Evolutionary conservation across 2,888 invertebrate genomes (phyloP).

Genomic region (Drosophila rellima): DNA sequence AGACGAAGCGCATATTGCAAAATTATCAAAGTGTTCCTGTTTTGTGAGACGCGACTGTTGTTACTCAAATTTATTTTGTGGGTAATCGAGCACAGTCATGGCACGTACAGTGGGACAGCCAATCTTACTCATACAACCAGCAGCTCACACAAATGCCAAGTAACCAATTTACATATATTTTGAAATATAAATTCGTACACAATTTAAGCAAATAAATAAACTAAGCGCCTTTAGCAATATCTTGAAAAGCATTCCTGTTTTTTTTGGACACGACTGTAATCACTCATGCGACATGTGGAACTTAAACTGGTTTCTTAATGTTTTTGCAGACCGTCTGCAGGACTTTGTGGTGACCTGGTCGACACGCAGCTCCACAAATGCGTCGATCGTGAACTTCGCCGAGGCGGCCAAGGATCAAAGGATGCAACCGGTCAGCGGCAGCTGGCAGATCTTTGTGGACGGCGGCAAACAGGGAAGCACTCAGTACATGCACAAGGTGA

Average conservation of each 20-base stretch:
- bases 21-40: neutral
- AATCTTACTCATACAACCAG: no score
- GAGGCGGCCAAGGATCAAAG: conserved; percentile 86
- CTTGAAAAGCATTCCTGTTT: neutral
- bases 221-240: neutral
- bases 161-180: no score
- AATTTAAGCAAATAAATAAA: neutral
- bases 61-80: neutral
- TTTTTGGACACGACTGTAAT: neutral
- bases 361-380: conserved; percentile 89
- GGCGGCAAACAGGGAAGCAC: conserved; percentile 88
- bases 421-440: conserved; percentile 87
- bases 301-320: neutral
- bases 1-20: conserved; percentile 4
- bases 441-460: conserved; percentile 89
- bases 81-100: no score
- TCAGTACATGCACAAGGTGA: conserved; percentile 93
- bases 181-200: neutral
- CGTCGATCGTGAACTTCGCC: conserved; percentile 91
- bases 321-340: conserved; percentile 87
- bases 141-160: no score
- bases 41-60: conserved; percentile 2
- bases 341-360: conserved; percentile 94
- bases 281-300: neutral
- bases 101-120: no score